phyloP scores from a whole-genome alignment of 2,888 invertebrate species.

The Eupithecia inturbata region DNA sequence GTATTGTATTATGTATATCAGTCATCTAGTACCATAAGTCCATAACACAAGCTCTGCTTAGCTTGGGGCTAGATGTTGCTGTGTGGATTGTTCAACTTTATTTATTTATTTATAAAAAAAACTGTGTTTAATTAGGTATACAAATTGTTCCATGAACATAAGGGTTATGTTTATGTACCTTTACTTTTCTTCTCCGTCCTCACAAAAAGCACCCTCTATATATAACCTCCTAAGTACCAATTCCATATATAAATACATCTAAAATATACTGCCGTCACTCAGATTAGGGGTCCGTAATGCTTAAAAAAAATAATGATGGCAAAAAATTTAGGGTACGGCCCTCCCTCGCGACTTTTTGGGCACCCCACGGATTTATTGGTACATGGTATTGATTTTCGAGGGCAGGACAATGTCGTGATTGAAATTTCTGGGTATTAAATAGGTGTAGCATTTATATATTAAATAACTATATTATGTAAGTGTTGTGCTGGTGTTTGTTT shows the following conservation, averaged over 20 bases:
- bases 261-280: conserved; percentile 63
- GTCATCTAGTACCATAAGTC: too few relatives aligned
- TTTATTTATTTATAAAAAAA: too few relatives aligned
- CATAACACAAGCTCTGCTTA: too few relatives aligned
- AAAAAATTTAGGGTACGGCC: conserved; percentile 62
- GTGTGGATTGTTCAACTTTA: too few relatives aligned
- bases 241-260: conserved; percentile 66
- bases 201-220: conserved; percentile 21
- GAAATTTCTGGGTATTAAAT: conserved; percentile 12
- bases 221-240: conserved; percentile 23
- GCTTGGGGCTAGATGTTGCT: too few relatives aligned
- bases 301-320: conserved; percentile 49
- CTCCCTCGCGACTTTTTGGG: conserved; percentile 61
- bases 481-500: not conserved
- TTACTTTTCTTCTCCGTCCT: too few relatives aligned
- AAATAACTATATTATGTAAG: not conserved
- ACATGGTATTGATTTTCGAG: conserved; percentile 72
- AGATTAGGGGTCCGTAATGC: conserved; percentile 55
- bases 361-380: conserved; percentile 55
- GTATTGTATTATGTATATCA: too few relatives aligned
- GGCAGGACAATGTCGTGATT: conserved; percentile 29
- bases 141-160: too few relatives aligned
- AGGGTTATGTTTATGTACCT: too few relatives aligned
- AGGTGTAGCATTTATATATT: not conserved
- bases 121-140: too few relatives aligned